phyloP scores from a whole-genome alignment of 1,140 invertebrate genomes.

The Magallana ariakensis region DNA sequence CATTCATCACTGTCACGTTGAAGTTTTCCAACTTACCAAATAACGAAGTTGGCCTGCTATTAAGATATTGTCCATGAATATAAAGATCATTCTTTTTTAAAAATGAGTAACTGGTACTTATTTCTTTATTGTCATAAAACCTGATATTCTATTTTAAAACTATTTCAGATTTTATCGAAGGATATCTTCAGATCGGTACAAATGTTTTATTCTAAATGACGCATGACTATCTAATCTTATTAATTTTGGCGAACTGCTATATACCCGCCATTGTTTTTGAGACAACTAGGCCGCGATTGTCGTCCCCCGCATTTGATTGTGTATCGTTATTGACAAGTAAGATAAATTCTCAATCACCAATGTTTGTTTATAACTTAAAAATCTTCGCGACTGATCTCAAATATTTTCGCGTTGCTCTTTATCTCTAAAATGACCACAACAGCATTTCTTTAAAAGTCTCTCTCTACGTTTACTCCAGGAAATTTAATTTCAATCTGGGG shows the following conservation, averaged over 20 bases:
- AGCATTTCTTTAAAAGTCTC: not conserved
- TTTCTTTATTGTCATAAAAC: too few relatives aligned
- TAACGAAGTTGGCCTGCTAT: too few relatives aligned
- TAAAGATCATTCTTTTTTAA: too few relatives aligned
- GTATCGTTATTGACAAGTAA: not conserved
- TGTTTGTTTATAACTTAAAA: constrained; percentile 5
- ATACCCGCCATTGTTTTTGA: not conserved
- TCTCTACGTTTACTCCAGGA: not conserved
- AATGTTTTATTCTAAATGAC: too few relatives aligned
- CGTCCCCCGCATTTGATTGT: not conserved
- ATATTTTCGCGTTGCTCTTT: not conserved
- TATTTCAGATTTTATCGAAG: too few relatives aligned
- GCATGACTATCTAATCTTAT: too few relatives aligned
- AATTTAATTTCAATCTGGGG: not conserved
- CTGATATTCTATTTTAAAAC: too few relatives aligned
- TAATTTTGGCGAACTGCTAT: not conserved
- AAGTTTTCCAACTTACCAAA: not conserved
- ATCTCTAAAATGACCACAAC: constrained; percentile 5
- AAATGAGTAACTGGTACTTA: too few relatives aligned
- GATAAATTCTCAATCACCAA: constrained; percentile 12
- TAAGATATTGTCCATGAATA: too few relatives aligned
- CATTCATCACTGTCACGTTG: not conserved
- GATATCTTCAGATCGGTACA: too few relatives aligned
- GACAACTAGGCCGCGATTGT: not conserved
- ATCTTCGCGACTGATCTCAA: constrained; percentile 11